These are phyloP conservation scores for Corvus hawaiiensis DNA, from an alignment of 2,113 vertebrate species.

Conservation along the genomic window DNA sequence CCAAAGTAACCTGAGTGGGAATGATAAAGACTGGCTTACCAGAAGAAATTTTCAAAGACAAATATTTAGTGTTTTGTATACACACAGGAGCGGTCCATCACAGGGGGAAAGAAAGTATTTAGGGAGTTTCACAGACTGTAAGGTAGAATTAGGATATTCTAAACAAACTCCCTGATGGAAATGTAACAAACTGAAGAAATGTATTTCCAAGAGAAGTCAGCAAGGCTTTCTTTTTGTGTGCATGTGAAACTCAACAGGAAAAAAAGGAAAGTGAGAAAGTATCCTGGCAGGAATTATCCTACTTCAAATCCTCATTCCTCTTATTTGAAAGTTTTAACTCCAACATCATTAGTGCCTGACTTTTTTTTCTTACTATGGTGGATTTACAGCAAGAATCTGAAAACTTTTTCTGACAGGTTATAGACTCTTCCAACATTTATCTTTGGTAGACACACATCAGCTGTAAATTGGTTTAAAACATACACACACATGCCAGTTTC, in stretches of 20 bases:
- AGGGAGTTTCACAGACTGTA: not conserved
- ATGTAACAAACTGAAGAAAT: not conserved
- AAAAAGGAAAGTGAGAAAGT: not conserved
- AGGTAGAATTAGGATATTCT: not conserved
- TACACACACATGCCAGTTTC: accelerated
- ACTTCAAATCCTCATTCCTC: not conserved
- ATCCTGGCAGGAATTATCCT: not conserved
- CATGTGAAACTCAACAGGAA: not conserved
- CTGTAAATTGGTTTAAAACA: not conserved
- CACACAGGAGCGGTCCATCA: not conserved
- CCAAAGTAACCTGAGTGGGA: not conserved
- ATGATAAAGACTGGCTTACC: not conserved
- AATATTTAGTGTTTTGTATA: not conserved
- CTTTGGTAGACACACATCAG: not conserved
- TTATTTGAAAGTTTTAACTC: not conserved
- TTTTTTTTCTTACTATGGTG: not conserved
- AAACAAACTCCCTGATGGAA: not conserved
- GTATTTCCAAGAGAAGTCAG: not conserved
- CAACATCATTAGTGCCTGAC: not conserved
- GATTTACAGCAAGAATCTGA: not conserved
- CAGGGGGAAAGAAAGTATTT: not conserved
- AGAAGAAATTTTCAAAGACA: not conserved
- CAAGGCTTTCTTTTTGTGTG: not conserved
- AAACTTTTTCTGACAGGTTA: not conserved
- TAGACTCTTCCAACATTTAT: not conserved